Percentiles rank a stretch among this genome's conserved stretches.
phyloP scores from a whole-genome alignment of 1,140 invertebrate species.

The Macrotrachela quadricornifera region DNA sequence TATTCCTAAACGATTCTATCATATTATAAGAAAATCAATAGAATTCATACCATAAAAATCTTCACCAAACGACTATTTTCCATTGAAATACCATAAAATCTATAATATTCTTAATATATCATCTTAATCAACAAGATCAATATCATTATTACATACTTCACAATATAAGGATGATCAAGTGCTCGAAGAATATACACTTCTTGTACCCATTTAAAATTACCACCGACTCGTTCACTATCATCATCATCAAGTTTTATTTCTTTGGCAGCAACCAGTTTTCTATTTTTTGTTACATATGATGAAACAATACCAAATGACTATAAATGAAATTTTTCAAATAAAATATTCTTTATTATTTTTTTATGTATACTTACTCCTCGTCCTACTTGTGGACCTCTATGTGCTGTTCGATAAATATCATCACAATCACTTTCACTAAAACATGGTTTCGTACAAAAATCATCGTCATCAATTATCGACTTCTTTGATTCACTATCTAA shows the following conservation, averaged over 20 bases:
- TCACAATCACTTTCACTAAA: no score
- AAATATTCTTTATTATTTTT: no score
- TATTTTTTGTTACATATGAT: slow-evolving; percentile 25
- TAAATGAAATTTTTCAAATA: no score
- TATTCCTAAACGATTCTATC: no score
- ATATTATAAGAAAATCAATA: not conserved
- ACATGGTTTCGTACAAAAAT: no score
- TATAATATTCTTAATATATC: no score
- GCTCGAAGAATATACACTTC: slow-evolving; percentile 29
- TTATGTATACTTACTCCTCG: no score
- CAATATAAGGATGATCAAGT: slow-evolving; percentile 26
- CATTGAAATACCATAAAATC: no score
- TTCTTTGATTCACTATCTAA: no score
- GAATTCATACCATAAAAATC: not conserved
- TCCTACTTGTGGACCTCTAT: no score
- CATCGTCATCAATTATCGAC: no score
- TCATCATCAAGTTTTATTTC: slow-evolving; percentile 26
- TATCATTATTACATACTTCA: slow-evolving; percentile 16
- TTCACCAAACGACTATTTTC: not conserved
- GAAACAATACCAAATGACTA: slow-evolving; percentile 25
- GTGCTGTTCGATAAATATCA: no score
- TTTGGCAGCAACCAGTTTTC: slow-evolving; percentile 28
- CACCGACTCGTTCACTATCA: slow-evolving; percentile 20
- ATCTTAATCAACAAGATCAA: not conserved
- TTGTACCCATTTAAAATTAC: slow-evolving; percentile 27